Base-by-base conservation (phyloP, 92 coral and sea anemone genomes). In the Epizoanthus ramosus region DNA sequence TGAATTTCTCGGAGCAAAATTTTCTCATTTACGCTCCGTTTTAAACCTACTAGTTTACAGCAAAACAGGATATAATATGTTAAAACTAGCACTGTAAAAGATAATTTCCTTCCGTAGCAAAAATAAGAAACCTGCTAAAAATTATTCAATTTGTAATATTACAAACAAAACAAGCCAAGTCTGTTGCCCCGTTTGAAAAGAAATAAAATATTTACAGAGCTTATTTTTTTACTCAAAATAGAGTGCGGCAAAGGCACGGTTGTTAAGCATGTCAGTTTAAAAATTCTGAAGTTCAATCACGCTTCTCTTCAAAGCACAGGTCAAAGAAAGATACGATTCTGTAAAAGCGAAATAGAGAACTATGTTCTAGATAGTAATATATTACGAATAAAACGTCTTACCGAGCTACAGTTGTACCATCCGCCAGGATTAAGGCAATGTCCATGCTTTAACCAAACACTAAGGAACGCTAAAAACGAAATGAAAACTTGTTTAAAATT, bases 351-450 rank as follows among this genome's bases (percentile, higher is more conserved):
- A 14, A 4, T 6, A 31, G 28, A 6, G 71, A 65, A 65, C 25
- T 39, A 4, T 16, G 25, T 33, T 33, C 71, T 33, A 28, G 71
- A 67, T 67, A 67, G 18, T 50, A 41, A 41, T 67, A 16, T 65
- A 33, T 23, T 4, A 33, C 8, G 39, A 33, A 73, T 9, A 53
- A n/a, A 47, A 73, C 53, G 60, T 23, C 79, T 73, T 50, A 73
- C 79, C 59, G 43, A 52, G 1, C 23, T 52, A 60, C 79, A 73
- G 14, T 28, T 9, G 56, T 73, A 52, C 39, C 61, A 50, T 73
- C 52, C 41, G 23, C 10, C 17, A 41, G 60, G 60, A 25, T 64
- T 64, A 64, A 64, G 69, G 33, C 69, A 64, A 64, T 23, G 25
- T 15, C 76, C 57, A 10, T 47, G 57, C 60, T 43, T 43, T 41